Conservation (phyloP, 2,888 invertebrate species). For the Epsilonema sp. region DNA sequence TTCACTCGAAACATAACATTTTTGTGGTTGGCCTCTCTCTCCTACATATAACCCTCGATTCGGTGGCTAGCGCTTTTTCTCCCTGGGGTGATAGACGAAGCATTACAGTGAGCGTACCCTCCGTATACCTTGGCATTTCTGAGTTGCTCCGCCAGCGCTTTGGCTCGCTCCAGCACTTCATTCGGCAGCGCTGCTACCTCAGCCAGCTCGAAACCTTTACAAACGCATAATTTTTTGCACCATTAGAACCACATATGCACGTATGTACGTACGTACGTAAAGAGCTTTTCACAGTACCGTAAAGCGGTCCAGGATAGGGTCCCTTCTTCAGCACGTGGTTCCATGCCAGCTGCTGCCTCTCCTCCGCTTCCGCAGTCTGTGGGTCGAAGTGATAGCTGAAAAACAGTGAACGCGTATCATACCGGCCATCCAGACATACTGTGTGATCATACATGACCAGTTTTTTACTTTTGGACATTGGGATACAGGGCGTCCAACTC, state of each 20-base stretch:
- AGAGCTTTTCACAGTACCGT: too few species aligned
- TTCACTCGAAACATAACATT: too few species aligned
- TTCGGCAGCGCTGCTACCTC: slow-evolving; percentile 30
- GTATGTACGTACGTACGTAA: too few species aligned
- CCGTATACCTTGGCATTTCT: too few species aligned
- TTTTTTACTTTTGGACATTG: slow-evolving; percentile 32
- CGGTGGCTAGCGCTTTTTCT: too few species aligned
- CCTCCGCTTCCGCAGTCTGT: slow-evolving; percentile 10
- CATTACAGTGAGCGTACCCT: too few species aligned
- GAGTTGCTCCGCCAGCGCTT: slow-evolving; percentile 13
- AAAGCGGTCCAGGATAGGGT: slow-evolving; percentile 22
- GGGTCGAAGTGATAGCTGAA: slow-evolving; percentile 13
- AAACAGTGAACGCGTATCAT: neutral
- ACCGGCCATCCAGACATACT: neutral
- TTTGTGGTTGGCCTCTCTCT: too few species aligned
- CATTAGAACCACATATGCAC: slow-evolving; percentile 24
- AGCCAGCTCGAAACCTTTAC: slow-evolving; percentile 30
- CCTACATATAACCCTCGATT: too few species aligned
- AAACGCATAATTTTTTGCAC: too few species aligned
- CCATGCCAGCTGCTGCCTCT: slow-evolving; percentile 21
- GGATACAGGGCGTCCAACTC: slow-evolving; percentile 29
- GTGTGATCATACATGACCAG: neutral
- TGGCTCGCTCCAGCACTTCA: slow-evolving; percentile 27
- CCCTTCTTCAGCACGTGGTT: slow-evolving; percentile 27
- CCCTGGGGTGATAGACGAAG: too few species aligned